Evolutionary conservation across 1,140 invertebrate species (phyloP).

Genomic region (Papilio xuthus): DNA sequence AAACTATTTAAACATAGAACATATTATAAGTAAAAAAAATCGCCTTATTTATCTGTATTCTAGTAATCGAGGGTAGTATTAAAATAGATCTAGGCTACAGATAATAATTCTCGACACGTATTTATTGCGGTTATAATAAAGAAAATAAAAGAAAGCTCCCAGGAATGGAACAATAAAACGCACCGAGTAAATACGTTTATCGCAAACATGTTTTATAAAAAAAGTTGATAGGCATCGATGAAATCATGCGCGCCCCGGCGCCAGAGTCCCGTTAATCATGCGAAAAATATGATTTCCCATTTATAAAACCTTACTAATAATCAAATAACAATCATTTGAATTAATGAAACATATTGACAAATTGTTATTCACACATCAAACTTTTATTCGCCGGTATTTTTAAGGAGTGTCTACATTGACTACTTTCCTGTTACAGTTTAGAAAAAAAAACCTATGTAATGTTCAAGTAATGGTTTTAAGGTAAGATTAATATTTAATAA

Average conservation of each 20-base stretch:
- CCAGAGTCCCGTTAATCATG: conserved; percentile 49
- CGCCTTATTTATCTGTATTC: not conserved
- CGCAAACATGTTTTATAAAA: conserved; percentile 49
- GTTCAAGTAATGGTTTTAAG: too few relatives aligned
- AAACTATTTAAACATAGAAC: conserved; percentile 44
- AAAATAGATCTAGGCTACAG: not conserved
- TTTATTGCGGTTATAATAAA: not conserved
- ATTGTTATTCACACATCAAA: not conserved
- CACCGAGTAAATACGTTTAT: conserved; percentile 43
- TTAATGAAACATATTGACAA: not conserved
- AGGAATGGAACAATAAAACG: conserved; percentile 37
- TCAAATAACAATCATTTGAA: not conserved
- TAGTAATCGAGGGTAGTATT: not conserved
- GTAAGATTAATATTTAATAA: conserved; percentile 26
- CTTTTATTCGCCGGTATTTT: conserved; percentile 9
- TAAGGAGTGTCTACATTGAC: not conserved
- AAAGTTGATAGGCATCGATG: conserved; percentile 48
- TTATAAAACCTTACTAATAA: conserved; percentile 3
- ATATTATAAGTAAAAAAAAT: not conserved
- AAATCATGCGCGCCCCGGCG: conserved; percentile 62
- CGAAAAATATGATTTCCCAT: conserved; percentile 41
- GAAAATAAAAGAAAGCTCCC: conserved; percentile 9
- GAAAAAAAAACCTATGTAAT: not conserved
- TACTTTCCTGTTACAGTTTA: not conserved
- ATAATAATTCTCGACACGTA: not conserved